Evolutionary conservation across 2,888 invertebrate genomes (phyloP).

Genomic region (Synergus laeviventris): DNA sequence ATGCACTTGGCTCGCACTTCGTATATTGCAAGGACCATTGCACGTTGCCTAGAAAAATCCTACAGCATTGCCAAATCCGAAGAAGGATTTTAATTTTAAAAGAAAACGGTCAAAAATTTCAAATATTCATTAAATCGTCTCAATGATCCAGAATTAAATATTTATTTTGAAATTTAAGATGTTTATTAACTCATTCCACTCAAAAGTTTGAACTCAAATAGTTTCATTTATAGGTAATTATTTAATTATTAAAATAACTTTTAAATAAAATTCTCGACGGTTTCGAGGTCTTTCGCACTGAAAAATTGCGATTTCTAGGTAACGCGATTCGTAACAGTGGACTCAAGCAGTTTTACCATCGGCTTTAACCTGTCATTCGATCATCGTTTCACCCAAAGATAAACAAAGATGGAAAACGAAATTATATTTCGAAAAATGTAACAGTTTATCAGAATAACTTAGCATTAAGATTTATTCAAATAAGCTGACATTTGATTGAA

Average conservation of each 20-base stretch:
- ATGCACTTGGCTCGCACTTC: constrained; percentile 66
- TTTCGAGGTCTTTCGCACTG: not conserved
- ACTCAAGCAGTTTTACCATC: constrained; percentile 63
- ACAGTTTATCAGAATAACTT: not conserved
- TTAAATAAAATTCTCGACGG: not conserved
- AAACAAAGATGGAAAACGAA: constrained; percentile 3
- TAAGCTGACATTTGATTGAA: too few species aligned
- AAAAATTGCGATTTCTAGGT: constrained; percentile 53
- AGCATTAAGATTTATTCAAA: not conserved
- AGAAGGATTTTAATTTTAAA: not conserved
- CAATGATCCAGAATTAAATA: too few species aligned
- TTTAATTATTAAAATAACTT: not conserved
- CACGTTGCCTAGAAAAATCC: constrained; percentile 60
- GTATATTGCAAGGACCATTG: constrained; percentile 61
- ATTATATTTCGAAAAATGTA: not conserved
- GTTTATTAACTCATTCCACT: too few species aligned
- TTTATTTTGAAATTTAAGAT: too few species aligned
- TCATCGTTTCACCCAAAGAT: constrained; percentile 44
- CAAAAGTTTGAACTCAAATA: too few species aligned
- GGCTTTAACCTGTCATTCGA: constrained; percentile 41
- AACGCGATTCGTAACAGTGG: constrained; percentile 62
- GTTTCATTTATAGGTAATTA: not conserved
- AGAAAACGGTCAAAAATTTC: not conserved
- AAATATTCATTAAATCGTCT: not conserved
- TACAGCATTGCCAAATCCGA: constrained; percentile 15